Percentiles rank a stretch among this genome's conserved stretches.
Evolutionary conservation across 1,140 invertebrate genomes (phyloP).

Genomic region (Phenacoccus solenopsis): DNA sequence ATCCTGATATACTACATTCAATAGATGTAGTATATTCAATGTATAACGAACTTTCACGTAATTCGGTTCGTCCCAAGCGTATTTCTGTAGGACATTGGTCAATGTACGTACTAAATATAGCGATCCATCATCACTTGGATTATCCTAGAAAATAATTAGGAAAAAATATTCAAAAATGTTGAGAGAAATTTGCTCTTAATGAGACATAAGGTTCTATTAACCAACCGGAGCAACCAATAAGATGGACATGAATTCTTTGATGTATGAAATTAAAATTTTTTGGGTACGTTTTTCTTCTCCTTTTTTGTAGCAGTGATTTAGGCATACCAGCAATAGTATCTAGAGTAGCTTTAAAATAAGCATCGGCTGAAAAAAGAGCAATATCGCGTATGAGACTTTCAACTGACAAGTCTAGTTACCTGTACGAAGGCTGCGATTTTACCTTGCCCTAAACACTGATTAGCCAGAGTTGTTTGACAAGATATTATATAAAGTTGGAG

Average conservation of each 20-base stretch:
- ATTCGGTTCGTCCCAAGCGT: slow-evolving; percentile 45
- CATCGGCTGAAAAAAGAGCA: slow-evolving; percentile 67
- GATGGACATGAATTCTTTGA: slow-evolving; percentile 68
- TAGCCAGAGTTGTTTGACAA: slow-evolving; percentile 76
- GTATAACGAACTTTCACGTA: slow-evolving; percentile 46
- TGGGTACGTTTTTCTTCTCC: slow-evolving; percentile 58
- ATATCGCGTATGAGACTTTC: too few relatives aligned
- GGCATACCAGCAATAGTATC: slow-evolving; percentile 65
- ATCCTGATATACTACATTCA: slow-evolving; percentile 61
- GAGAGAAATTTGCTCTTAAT: slow-evolving; percentile 25
- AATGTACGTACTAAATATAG: slow-evolving; percentile 62
- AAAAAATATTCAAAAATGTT: slow-evolving; percentile 18
- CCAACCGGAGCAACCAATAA: slow-evolving; percentile 72
- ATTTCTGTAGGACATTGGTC: slow-evolving; percentile 57
- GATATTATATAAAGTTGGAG: slow-evolving; percentile 76
- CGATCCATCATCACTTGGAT: slow-evolving; percentile 61
- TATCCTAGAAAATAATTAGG: slow-evolving; percentile 51
- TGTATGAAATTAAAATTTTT: slow-evolving; percentile 53
- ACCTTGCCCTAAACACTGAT: slow-evolving; percentile 87
- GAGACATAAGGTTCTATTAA: too few relatives aligned
- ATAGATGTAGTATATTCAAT: slow-evolving; percentile 55
- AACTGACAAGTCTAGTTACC: too few relatives aligned
- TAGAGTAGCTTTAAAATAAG: slow-evolving; percentile 80
- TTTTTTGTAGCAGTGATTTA: slow-evolving; percentile 55
- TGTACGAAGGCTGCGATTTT: too few relatives aligned